These are phyloP conservation scores for Agonopterix heracliana DNA, from an alignment of 2,888 invertebrate genomes.

Conservation along the genomic window DNA sequence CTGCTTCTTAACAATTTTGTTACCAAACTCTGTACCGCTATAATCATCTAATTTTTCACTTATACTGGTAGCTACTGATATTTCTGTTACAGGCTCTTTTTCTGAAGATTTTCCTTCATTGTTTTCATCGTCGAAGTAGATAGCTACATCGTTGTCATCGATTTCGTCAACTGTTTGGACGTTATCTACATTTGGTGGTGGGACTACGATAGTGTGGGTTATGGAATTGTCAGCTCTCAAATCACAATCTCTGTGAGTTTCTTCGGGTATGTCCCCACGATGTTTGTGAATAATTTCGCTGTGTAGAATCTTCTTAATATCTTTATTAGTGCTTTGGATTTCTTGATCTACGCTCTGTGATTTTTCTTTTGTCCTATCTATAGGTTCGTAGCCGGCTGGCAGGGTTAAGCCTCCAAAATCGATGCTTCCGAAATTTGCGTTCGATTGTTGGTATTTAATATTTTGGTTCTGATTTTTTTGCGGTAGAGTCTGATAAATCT, in stretches of 20 bases:
- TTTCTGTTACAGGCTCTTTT: constrained; percentile 59
- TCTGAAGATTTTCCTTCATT: constrained; percentile 12
- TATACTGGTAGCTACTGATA: constrained; percentile 65
- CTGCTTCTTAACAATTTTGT: constrained; percentile 40
- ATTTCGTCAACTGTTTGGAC: constrained; percentile 50
- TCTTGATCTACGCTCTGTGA: constrained; percentile 31
- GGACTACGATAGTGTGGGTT: constrained; percentile 55
- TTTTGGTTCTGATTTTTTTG: not conserved
- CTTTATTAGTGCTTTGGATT: constrained; percentile 37
- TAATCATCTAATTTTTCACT: constrained; percentile 47
- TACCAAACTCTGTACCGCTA: constrained; percentile 37
- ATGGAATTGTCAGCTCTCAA: constrained; percentile 60
- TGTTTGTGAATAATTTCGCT: constrained; percentile 32
- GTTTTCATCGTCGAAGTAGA: constrained; percentile 58
- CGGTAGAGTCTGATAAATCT: not conserved
- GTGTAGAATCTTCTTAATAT: constrained; percentile 29
- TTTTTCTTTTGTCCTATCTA: constrained; percentile 45
- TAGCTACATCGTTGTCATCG: constrained; percentile 76
- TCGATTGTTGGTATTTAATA: not conserved
- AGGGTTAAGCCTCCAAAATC: constrained; percentile 42
- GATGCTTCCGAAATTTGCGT: not conserved
- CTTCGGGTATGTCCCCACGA: constrained; percentile 36
- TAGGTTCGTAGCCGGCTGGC: constrained; percentile 62
- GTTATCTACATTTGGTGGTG: constrained; percentile 36
- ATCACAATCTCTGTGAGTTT: constrained; percentile 47